Base-by-base conservation (phyloP, 2,888 invertebrate genomes). In the Lasius fuliginosus region DNA sequence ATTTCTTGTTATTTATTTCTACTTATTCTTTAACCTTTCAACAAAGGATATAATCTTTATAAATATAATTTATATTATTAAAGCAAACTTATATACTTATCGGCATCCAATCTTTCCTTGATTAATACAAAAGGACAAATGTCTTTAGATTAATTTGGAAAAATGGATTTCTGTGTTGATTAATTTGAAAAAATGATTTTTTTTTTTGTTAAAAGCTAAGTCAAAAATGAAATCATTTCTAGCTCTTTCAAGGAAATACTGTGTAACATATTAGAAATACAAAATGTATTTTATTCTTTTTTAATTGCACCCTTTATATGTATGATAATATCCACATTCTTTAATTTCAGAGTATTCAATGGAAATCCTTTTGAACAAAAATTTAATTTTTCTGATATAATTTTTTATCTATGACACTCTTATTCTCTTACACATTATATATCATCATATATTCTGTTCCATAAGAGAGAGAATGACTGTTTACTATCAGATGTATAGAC, bases 361-460 rank as follows among this genome's bases (percentile, higher is more conserved):
- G n/a, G 8, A 53, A 53, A 53, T 53, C n/a, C n/a, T 53, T 53
- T n/a, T 53, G n/a, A 53, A n/a, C 4, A 33, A 49, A 68, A 53
- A 69, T 71, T 53, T 23, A 23, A 53, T 42, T 74, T 18, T 71
- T 2, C 42, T 36, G 4, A n/a, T 73, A 56, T 58, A 73, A 68
- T 33, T 11, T 18, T 73, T 40, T 23, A 6, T n/a, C 49, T 53
- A 33, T 69, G n/a, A 69, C 49, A n/a, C n/a, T 36, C n/a, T 69
- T 69, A 69, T 18, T 49, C 49, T 53, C 49, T 53, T 53, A 53
- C n/a, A 46, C 5, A 4, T 67, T 56, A 36, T 69, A 53, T 71
- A 40, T 27, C 58, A 18, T 69, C n/a, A n/a, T 12, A 69, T 71
- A 15, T 23, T 53, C 53, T 71, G 15, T 71, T 15, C 12, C 23